Conservation (phyloP, 2,113 vertebrate species). For the Malurus alboscapulatus region DNA sequence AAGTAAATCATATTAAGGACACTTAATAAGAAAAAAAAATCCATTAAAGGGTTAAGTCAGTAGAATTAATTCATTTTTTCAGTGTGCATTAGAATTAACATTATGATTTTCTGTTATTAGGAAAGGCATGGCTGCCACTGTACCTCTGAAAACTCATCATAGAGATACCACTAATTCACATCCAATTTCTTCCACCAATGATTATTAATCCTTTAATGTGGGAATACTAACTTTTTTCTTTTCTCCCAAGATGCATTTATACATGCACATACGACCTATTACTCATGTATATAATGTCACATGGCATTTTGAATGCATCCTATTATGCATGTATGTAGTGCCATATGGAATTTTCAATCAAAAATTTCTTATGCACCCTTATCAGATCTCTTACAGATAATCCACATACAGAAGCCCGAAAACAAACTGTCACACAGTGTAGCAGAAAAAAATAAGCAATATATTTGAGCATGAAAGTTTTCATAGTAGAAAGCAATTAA, state of each 20-base stretch:
- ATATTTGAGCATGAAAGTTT: background rate
- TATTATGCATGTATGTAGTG: fast-evolving
- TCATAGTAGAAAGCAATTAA: background rate
- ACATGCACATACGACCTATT: background rate
- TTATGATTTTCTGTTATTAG: background rate
- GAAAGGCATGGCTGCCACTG: background rate
- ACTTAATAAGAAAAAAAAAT: background rate
- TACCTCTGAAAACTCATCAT: background rate
- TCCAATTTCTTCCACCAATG: background rate
- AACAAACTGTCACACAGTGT: fast-evolving
- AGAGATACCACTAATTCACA: background rate
- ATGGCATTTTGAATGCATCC: no score
- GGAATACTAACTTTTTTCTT: background rate
- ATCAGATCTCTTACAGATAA: background rate
- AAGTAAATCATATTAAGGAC: background rate
- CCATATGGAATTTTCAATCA: background rate
- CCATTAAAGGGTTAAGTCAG: background rate
- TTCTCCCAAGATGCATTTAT: background rate
- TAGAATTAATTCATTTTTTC: background rate
- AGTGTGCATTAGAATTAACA: background rate
- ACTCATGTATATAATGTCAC: background rate
- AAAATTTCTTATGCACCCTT: background rate
- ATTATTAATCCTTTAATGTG: background rate
- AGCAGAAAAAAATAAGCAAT: background rate
- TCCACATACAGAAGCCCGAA: background rate